phyloP scores from a whole-genome alignment of 2,797 vertebrate genomes.

The Clarias platycephalus region DNA sequence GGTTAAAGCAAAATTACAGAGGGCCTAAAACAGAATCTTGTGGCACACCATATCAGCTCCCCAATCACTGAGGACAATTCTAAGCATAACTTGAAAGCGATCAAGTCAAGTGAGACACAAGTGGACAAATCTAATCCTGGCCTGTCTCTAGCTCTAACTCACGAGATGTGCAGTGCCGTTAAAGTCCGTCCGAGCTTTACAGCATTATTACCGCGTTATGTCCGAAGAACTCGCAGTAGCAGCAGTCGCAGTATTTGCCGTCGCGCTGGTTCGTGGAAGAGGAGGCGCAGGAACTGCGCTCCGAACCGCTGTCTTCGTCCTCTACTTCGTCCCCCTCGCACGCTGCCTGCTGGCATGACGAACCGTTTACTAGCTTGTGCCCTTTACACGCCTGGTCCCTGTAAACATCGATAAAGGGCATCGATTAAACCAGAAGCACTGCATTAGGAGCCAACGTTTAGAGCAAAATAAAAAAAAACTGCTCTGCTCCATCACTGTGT shows the following conservation, averaged over 20 bases:
- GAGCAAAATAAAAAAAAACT: neutral
- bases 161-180: neutral
- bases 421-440: neutral
- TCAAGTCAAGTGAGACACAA: neutral
- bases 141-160: too few species aligned
- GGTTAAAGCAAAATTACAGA: neutral
- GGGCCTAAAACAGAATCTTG: neutral
- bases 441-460: neutral
- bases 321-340: conserved; percentile 94
- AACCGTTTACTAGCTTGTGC: conserved; percentile 91
- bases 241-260: conserved; percentile 99
- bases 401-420: conserved; percentile 34
- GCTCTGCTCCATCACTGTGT: neutral
- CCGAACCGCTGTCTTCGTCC: conserved; percentile 97
- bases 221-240: conserved; percentile 99
- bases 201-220: conserved; percentile 90
- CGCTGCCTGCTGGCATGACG: conserved; percentile 80
- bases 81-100: neutral
- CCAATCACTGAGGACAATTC: neutral
- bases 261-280: conserved; percentile 97
- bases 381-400: conserved; percentile 96
- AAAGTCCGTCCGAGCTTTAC: neutral
- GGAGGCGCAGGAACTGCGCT: conserved; percentile 95
- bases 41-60: neutral
- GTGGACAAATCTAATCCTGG: neutral